Evolutionary conservation across 92 coral and sea anemone genomes (phyloP), one percentile per base, ranked within the genome.

Genomic region (Epizoanthus scotinus): DNA sequence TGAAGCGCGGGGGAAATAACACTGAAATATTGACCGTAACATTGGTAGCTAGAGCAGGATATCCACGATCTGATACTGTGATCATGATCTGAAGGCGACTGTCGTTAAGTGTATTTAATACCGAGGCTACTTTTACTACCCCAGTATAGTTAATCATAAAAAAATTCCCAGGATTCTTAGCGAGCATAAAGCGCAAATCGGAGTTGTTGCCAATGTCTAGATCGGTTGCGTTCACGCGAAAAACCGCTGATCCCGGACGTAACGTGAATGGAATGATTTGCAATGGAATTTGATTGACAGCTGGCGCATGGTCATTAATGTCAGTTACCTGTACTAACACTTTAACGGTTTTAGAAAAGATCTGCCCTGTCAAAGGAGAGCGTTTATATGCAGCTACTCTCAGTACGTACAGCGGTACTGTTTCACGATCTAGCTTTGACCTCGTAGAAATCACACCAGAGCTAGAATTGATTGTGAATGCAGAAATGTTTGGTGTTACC

Each of bases 361-460:
- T n/a, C 74, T 71, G 38, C 10, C 85, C 73, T n/a, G 88, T 85
- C 57, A 85, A 21, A 4, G 88, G 88, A 20, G 88, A 85, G 38
- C 9, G 19, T 49, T 85, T 85, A 28, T 62, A 85, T 22, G 73
- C 85, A 19, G 27, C 60, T 15, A 85, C 73, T 25, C 36, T 44
- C 50, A 85, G 64, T 24, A 21, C 26, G 84, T 85, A 79, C 1
- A 49, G 3, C 25, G 81, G 66, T 8, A 5, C 19, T 42, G 55
- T 47, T 59, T 85, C 88, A 13, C 84, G 73, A 27, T 85, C 88
- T 68, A 85, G 78, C 8, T 26, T 55, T 15, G 19, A 38, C 18
- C 27, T 20, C 7, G 81, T 69, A 28, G 55, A 55, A n/a, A 85
- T 21, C 20, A 29, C 22, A 44, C 88, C 88, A 22, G 88, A 56